phyloP scores from a whole-genome alignment of 2,797 vertebrate species.

The Pipistrellus kuhlii region DNA sequence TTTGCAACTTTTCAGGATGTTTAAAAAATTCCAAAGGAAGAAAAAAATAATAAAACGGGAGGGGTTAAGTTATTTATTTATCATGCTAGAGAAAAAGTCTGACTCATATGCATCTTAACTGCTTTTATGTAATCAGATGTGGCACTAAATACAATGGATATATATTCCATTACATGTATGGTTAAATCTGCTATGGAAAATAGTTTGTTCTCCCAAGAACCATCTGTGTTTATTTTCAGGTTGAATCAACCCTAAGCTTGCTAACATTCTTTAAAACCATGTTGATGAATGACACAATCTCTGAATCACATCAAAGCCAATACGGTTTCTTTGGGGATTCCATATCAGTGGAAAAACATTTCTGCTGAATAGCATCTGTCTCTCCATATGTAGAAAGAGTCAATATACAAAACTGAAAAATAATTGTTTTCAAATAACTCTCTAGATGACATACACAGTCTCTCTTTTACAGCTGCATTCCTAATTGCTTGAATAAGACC shows the following conservation, averaged over 20 bases:
- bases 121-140: slow-evolving; percentile 64
- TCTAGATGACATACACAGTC: background rate
- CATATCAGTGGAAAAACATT: slow-evolving; percentile 70
- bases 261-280: slow-evolving; percentile 77
- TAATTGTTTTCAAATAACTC: slow-evolving; percentile 69
- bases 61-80: slow-evolving; percentile 12
- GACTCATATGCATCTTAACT: slow-evolving; percentile 48
- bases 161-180: slow-evolving; percentile 62
- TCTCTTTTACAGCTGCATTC: slow-evolving; percentile 32
- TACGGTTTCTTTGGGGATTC: slow-evolving; percentile 68
- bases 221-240: slow-evolving; percentile 80
- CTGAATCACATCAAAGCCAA: slow-evolving; percentile 74
- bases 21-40: slow-evolving; percentile 44
- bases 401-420: slow-evolving; percentile 52
- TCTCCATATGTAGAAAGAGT: slow-evolving; percentile 60
- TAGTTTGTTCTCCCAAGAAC: slow-evolving; percentile 71
- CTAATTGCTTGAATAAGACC: slow-evolving; percentile 60
- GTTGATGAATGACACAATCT: slow-evolving; percentile 78
- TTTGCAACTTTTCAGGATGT: background rate
- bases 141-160: slow-evolving; percentile 57
- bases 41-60: background rate
- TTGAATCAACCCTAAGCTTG: slow-evolving; percentile 75
- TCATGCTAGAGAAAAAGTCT: slow-evolving; percentile 42
- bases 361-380: slow-evolving; percentile 64
- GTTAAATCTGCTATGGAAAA: slow-evolving; percentile 73